Percentiles rank a stretch among this genome's conserved stretches.
phyloP scores from a whole-genome alignment of 2,797 vertebrate species.

The Leptatherina wallacei region DNA sequence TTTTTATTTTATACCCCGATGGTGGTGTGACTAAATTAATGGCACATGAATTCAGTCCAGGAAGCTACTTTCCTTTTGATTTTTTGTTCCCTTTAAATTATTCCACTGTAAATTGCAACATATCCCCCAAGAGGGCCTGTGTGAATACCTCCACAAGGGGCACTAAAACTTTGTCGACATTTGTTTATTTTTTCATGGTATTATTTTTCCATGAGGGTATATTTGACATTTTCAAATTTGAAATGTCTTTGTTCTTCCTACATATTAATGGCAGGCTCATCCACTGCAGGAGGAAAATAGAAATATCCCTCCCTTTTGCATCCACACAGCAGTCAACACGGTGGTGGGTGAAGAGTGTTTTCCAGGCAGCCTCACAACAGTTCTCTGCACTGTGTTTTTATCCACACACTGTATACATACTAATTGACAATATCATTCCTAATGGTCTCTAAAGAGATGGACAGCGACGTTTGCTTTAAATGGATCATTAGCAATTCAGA shows the following conservation, averaged over 20 bases:
- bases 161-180: background rate
- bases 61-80: background rate
- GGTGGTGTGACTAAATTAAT: slow-evolving; percentile 9
- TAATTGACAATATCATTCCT: slow-evolving; percentile 29
- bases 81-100: background rate
- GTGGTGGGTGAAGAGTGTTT: background rate
- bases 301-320: background rate
- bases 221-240: slow-evolving; percentile 6
- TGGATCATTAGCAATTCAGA: slow-evolving; percentile 37
- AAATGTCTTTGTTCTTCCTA: background rate
- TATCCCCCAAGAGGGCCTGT: slow-evolving; percentile 1
- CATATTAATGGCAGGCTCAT: background rate
- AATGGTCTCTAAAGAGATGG: slow-evolving; percentile 37
- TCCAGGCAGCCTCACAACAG: background rate
- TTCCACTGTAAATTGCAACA: slow-evolving; percentile 1
- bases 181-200: background rate
- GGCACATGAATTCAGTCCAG: background rate
- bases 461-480: slow-evolving; percentile 26
- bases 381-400: background rate
- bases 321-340: background rate
- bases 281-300: background rate
- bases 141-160: slow-evolving; percentile 3
- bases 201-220: slow-evolving; percentile 6
- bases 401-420: slow-evolving; percentile 12
- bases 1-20: slow-evolving; percentile 13